Evolutionary conservation across 2,888 invertebrate species (phyloP), one percentile per base, ranked within the genome.

Genomic region (Lithophane leautieri): DNA sequence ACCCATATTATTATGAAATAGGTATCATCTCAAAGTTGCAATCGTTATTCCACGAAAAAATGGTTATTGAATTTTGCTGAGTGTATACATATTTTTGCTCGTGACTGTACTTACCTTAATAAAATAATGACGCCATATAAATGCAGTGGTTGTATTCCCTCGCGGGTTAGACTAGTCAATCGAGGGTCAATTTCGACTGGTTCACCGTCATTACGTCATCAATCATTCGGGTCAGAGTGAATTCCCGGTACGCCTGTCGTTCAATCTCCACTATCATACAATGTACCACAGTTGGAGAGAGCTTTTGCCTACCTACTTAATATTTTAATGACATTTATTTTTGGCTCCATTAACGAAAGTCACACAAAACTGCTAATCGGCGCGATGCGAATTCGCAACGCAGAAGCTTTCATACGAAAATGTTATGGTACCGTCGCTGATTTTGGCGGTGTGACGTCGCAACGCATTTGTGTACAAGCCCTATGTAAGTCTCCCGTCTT

Each of bases 171-270:
- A 60, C 56, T 44, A 58, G 60, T 70, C 70, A 80, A 65, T 65
- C 52, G n/a, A 65, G 22, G 68, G 76, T 65, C 84, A 76, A 70
- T 70, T 62, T 34, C 56, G 12, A 61, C 52, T 67, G 12, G 60
- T 42, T 60, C 50, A 63, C 63, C 56, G 25, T 80, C 76, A 80
- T 80, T 83, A 65, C 67, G 62, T 68, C 70, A 65, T 80, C 81
- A 73, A 80, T 76, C 67, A 84, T 76, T 80, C 70, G 54, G 25
- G 8, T 60, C 50, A 62, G 42, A 50, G 42, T 19, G 42, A 76
- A 80, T 76, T 76, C 67, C 63, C 60, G 22, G 19, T 52, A 63
- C 56, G 34, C 54, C 14, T 61, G 40, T 69, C 73, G 56, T 70
- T 83, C 44, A 72, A 83, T 63, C 52, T 79, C 50, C 65, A 50